Evolutionary conservation across 1,140 invertebrate genomes (phyloP), one percentile per base, ranked within the genome.

Genomic region (Drosophila lowei): DNA sequence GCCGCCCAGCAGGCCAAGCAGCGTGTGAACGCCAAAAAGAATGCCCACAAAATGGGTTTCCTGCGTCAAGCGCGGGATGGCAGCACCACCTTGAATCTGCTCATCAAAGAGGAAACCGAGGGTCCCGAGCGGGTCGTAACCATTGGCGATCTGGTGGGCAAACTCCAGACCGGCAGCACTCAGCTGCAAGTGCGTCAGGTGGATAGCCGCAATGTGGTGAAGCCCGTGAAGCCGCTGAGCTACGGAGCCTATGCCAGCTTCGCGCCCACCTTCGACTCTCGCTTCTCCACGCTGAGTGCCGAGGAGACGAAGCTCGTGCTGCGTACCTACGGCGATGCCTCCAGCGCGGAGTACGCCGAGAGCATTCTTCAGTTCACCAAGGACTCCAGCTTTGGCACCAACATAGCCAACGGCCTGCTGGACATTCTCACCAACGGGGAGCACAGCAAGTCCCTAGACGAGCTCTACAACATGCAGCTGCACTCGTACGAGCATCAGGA

Each of bases 231-330:
- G 90, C 97, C 98, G 0, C 92, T 99, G 2, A 97, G 97, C 90
- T 99, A 99, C 91, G 98, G 98, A 0, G 95, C 98, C 3, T 99
- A 98, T 93, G 96, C 97, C 41, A 98, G 97, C 2, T 98, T 98
- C 93, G 98, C 98, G 2, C 98, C 98, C 0, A 95, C 95, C 16
- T 98, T 98, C 92, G 98, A 99, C 91, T 98, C 97, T 0, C 98
- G 97, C 2, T 99, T 99, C 93, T 94, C 98, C 0, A 98, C 97
- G 85, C 92, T 99, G 18, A 97, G 95, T 9, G 97, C 98, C 90
- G 97, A 98, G 72, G 98, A 99, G 90, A 96, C 97, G 1, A 97
- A 99, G 84, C 90, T 99, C 63, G 94, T 99, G 1, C 95, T 97
- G 79, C 94, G 96, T 67, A 98, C 98, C 0, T 98, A 99, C 89